Percentiles rank a stretch among this genome's conserved stretches.
These are phyloP conservation scores for Oreortyx pictus DNA, from an alignment of 2,797 vertebrate genomes.

Conservation along the genomic window DNA sequence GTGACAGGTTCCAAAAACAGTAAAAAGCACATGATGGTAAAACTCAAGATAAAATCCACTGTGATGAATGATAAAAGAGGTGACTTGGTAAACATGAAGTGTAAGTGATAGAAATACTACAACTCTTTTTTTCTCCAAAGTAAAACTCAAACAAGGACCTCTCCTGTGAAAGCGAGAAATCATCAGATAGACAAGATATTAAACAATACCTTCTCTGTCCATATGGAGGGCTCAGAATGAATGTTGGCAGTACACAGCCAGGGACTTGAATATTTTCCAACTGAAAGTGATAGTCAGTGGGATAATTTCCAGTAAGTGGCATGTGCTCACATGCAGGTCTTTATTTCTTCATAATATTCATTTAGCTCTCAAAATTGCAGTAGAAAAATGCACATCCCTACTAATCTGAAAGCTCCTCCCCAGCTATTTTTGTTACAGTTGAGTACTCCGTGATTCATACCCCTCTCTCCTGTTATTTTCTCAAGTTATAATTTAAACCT, in stretches of 20 bases:
- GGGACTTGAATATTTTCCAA: constrained; percentile 37
- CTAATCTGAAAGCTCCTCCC: fast-evolving
- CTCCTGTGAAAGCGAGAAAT: not conserved
- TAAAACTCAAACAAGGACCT: constrained; percentile 4
- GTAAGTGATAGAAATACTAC: not conserved
- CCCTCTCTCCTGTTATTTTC: not conserved
- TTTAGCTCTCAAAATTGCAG: not conserved
- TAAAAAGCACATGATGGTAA: not conserved
- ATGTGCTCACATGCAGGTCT: not conserved
- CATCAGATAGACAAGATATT: not conserved
- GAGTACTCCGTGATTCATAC: not conserved
- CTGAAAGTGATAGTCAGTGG: constrained; percentile 34
- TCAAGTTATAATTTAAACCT: not conserved
- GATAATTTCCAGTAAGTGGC: not conserved
- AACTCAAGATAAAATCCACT: not conserved
- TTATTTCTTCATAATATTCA: not conserved
- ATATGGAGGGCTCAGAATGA: constrained; percentile 5
- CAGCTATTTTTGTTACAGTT: not conserved
- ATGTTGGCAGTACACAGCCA: not conserved
- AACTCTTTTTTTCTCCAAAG: not conserved
- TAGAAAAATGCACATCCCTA: not conserved
- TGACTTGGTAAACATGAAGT: not conserved
- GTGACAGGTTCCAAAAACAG: not conserved
- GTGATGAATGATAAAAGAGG: constrained; percentile 18
- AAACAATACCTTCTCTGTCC: constrained; percentile 47